These are phyloP conservation scores for Machimus rusticus DNA, from an alignment of 2,888 invertebrate species.

Conservation along the genomic window DNA sequence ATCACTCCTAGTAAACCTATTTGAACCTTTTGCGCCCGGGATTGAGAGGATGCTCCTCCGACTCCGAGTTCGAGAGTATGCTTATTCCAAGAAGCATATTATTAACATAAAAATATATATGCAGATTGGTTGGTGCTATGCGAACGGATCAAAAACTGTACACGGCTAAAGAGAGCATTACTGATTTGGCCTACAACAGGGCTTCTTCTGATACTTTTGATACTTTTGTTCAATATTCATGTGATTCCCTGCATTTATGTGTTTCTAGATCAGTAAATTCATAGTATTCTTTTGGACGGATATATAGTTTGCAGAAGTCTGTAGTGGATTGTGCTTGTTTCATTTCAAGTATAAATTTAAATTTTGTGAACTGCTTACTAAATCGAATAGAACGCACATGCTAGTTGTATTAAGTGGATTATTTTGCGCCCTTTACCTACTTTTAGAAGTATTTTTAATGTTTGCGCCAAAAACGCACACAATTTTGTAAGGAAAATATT, in stretches of 20 bases:
- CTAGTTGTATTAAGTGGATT: neutral
- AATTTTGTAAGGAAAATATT: neutral
- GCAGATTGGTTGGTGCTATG: neutral
- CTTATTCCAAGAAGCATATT: neutral
- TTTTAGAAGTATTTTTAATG: neutral
- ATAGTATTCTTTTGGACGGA: slow-evolving; percentile 6
- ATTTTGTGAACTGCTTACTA: neutral
- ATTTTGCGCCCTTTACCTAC: neutral
- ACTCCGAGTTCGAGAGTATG: neutral
- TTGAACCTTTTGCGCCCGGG: neutral
- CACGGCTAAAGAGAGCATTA: neutral
- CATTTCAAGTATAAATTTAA: slow-evolving; percentile 1
- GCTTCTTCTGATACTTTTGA: neutral
- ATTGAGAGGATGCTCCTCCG: slow-evolving; percentile 15
- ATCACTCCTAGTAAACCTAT: slow-evolving; percentile 19
- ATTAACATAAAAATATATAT: neutral
- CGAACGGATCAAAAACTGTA: neutral
- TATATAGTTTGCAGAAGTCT: slow-evolving; percentile 11
- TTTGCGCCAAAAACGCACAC: neutral
- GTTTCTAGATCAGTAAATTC: neutral
- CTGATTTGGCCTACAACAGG: slow-evolving; percentile 1
- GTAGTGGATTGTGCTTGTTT: slow-evolving; percentile 20
- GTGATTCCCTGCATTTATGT: slow-evolving; percentile 10
- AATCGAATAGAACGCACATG: neutral
- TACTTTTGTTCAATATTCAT: slow-evolving; percentile 30